Percentiles rank a stretch among this genome's conserved stretches.
Conservation (phyloP, 2,113 vertebrate genomes). For the Misgurnus mizolepis region DNA sequence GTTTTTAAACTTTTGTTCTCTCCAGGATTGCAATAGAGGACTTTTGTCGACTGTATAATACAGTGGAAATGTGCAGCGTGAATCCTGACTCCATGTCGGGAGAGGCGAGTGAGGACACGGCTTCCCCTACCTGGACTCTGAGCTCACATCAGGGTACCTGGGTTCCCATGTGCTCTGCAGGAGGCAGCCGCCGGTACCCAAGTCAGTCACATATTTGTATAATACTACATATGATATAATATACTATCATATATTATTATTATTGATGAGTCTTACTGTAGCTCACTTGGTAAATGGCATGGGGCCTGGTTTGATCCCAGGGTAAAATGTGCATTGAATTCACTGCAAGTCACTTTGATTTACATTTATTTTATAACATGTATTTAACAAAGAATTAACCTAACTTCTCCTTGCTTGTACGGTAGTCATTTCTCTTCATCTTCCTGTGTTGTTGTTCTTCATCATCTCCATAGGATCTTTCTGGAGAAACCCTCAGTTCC, state of each 20-base stretch:
- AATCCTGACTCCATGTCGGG: slow-evolving; percentile 67
- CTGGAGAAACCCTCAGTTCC: slow-evolving; percentile 79
- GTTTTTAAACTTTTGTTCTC: slow-evolving; percentile 50
- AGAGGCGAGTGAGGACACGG: neutral
- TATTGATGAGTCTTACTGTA: no score
- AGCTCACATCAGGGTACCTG: slow-evolving; percentile 72
- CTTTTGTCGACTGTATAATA: slow-evolving; percentile 69
- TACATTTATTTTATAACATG: no score
- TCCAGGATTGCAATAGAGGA: slow-evolving; percentile 75
- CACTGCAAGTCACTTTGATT: no score
- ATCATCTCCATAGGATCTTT: slow-evolving; percentile 66
- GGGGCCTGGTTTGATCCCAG: no score
- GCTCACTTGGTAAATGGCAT: no score
- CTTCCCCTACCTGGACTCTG: slow-evolving; percentile 64
- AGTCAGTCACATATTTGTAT: slow-evolving; percentile 54
- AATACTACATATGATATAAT: no score
- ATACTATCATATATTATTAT: no score
- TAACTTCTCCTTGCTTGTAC: neutral
- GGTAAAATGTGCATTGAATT: no score
- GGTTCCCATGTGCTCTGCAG: slow-evolving; percentile 71
- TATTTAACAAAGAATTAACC: no score
- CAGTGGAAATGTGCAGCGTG: slow-evolving; percentile 75
- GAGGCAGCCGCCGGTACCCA: slow-evolving; percentile 69
- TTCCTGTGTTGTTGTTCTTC: neutral
- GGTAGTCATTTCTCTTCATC: neutral